Conservation (phyloP, 2,113 vertebrate species). For the Myotis davidii region DNA sequence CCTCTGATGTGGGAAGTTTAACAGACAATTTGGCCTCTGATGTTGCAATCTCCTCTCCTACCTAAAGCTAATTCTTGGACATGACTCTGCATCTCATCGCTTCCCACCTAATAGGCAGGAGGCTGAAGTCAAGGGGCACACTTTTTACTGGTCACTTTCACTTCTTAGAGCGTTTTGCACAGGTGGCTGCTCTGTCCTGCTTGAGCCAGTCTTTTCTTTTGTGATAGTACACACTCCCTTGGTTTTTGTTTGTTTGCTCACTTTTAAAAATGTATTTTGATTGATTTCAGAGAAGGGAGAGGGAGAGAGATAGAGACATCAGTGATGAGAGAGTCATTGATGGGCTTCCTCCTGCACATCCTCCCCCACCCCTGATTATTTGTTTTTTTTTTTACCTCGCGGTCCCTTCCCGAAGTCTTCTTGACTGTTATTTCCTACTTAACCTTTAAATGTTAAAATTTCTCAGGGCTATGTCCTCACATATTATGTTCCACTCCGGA, state of each 20-base stretch:
- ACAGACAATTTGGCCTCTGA: not conserved
- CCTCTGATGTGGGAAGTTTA: not conserved
- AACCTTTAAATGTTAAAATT: not conserved
- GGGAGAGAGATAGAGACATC: too few relatives aligned
- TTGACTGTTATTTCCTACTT: not conserved
- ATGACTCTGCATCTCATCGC: not conserved
- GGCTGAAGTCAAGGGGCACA: not conserved
- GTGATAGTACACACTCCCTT: not conserved
- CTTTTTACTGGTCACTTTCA: not conserved
- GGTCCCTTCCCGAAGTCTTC: not conserved
- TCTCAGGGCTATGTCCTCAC: not conserved
- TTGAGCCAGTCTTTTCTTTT: not conserved
- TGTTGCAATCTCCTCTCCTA: not conserved
- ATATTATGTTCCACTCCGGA: not conserved
- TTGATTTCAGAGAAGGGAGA: too few relatives aligned
- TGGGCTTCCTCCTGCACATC: too few relatives aligned
- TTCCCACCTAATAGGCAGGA: not conserved
- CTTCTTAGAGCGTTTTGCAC: not conserved
- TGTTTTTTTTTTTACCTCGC: not conserved
- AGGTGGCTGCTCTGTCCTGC: not conserved
- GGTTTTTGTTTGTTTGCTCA: not conserved
- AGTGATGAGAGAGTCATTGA: too few relatives aligned
- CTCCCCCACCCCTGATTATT: not conserved
- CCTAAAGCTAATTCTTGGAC: not conserved
- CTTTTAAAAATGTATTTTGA: too few relatives aligned